Evolutionary conservation across 2,113 vertebrate genomes (phyloP).

Genomic region (Ctenomys sociabilis): DNA sequence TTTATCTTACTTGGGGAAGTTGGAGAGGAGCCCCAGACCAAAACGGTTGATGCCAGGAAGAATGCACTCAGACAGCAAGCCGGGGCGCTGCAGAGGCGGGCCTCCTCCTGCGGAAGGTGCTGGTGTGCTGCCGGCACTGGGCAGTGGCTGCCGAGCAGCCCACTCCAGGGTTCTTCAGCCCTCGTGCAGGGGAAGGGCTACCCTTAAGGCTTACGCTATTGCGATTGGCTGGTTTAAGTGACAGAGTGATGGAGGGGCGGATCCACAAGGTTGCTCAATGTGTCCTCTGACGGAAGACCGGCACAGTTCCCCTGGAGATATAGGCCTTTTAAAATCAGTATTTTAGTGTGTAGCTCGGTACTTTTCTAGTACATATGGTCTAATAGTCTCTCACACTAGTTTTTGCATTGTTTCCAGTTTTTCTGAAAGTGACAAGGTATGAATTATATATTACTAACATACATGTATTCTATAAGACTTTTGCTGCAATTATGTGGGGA

Average conservation of each 20-base stretch:
- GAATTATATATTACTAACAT: slow-evolving; percentile 18
- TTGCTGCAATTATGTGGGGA: slow-evolving; percentile 24
- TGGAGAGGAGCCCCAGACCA: not conserved
- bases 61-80: not conserved
- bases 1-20: not conserved
- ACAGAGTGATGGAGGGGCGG: not conserved
- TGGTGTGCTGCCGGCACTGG: rapidly evolving
- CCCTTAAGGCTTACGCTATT: not conserved
- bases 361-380: not conserved
- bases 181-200: not conserved
- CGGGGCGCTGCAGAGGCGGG: not conserved
- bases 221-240: not conserved
- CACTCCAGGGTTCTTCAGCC: not conserved
- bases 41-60: not conserved
- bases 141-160: not conserved
- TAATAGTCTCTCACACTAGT: not conserved
- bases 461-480: not conserved
- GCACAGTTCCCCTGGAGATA: not conserved
- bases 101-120: not conserved
- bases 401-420: not conserved
- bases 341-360: not conserved
- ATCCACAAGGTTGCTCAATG: not conserved
- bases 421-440: not conserved
- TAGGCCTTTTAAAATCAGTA: not conserved
- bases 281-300: not conserved